Conservation (phyloP, 2,113 vertebrate species). For the Tetrao urogallus region DNA sequence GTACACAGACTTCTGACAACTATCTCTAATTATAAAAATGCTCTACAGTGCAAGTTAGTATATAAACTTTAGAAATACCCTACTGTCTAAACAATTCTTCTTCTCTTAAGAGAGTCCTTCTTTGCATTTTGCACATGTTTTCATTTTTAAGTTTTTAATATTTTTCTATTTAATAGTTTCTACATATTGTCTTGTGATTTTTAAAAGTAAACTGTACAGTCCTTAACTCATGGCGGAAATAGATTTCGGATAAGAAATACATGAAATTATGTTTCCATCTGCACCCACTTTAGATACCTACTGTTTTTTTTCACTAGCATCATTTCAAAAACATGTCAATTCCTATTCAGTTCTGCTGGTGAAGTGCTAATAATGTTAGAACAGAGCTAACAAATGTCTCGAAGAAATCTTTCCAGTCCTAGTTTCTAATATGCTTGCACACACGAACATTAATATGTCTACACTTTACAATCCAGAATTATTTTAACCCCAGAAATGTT, state of each 20-base stretch:
- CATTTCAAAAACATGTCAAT: background rate
- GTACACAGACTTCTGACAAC: background rate
- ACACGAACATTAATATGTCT: accelerated
- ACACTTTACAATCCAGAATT: background rate
- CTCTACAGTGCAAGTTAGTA: background rate
- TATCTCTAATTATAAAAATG: background rate
- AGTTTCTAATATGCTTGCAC: background rate
- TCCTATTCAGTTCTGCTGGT: background rate
- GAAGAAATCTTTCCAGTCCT: background rate
- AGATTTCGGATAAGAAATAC: background rate
- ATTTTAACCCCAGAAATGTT: background rate
- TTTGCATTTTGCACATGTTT: background rate
- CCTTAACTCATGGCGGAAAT: background rate
- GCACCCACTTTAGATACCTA: background rate
- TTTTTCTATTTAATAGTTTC: background rate
- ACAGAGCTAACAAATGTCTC: background rate
- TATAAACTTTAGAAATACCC: background rate
- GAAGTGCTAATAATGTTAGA: background rate
- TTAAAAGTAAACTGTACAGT: background rate
- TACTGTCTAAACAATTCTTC: background rate
- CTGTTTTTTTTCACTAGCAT: background rate
- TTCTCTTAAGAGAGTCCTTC: background rate
- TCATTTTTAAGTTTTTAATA: background rate
- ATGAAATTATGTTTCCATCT: background rate
- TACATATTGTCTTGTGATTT: background rate